Conservation (phyloP, 23 tunicate genomes). For the Styela clava region DNA sequence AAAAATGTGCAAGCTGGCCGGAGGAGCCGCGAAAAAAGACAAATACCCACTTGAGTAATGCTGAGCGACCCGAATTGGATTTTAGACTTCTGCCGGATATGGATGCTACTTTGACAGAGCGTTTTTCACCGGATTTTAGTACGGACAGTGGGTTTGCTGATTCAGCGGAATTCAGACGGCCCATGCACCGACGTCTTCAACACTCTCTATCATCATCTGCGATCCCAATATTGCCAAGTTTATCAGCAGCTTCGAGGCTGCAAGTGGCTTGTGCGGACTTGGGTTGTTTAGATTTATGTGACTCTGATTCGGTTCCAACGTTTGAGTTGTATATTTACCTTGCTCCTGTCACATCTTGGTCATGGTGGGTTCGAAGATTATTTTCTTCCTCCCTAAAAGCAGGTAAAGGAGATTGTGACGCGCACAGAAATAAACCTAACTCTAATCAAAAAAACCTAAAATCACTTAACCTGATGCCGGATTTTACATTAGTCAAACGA, state of each 20-base stretch:
- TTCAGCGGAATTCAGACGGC: background rate
- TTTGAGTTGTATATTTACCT: slow-evolving; percentile 5
- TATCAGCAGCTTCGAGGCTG: slow-evolving; percentile 7
- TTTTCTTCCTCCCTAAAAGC: slow-evolving; percentile 1
- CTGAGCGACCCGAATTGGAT: background rate
- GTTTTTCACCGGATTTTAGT: background rate
- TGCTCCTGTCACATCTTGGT: slow-evolving; percentile 8
- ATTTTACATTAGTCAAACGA: slow-evolving; percentile 2
- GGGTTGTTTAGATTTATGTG: slow-evolving; percentile 6
- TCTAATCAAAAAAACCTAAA: background rate
- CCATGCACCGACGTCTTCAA: background rate
- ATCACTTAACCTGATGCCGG: background rate
- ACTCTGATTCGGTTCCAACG: background rate
- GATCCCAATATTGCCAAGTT: background rate
- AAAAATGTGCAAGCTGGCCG: slow-evolving; percentile 14
- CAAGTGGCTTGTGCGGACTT: slow-evolving; percentile 7
- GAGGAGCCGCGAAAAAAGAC: background rate
- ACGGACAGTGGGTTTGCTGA: slow-evolving; percentile 8
- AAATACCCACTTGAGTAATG: background rate
- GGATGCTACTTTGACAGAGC: slow-evolving; percentile 1
- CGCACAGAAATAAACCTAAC: background rate
- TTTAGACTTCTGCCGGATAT: background rate
- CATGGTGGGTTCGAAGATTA: slow-evolving; percentile 9
- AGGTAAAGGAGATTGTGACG: background rate
- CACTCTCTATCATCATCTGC: background rate